These are phyloP conservation scores for Formica exsecta DNA, from an alignment of 1,140 invertebrate genomes.

Conservation along the genomic window DNA sequence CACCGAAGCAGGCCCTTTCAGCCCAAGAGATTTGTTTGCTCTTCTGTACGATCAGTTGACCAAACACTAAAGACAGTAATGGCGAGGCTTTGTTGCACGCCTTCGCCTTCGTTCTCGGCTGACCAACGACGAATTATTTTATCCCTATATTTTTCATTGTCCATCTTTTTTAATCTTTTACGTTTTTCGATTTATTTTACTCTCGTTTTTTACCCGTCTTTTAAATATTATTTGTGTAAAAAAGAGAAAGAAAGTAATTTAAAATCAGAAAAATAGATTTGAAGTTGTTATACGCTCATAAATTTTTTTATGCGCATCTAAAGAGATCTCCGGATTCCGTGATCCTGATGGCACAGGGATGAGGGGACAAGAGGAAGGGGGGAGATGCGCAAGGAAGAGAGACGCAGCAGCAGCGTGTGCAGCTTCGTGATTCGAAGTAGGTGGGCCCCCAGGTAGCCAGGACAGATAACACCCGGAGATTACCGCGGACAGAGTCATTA, in stretches of 20 bases:
- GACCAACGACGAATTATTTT: conserved; percentile 4
- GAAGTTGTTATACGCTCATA: neutral
- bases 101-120: neutral
- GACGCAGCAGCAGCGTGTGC: conserved; percentile 73
- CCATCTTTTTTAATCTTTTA: neutral
- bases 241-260: neutral
- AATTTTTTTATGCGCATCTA: conserved; percentile 34
- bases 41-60: conserved; percentile 73
- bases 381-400: conserved; percentile 69
- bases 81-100: neutral
- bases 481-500: conserved; percentile 87
- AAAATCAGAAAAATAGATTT: neutral
- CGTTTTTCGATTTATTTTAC: neutral
- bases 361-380: no score
- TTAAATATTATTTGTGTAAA: neutral
- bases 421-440: conserved; percentile 86
- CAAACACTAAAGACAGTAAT: conserved; percentile 61
- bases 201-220: neutral
- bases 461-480: conserved; percentile 86
- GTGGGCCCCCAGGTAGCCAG: conserved; percentile 86
- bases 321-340: conserved; percentile 49
- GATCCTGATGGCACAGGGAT: conserved; percentile 39
- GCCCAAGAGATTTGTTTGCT: conserved; percentile 69
- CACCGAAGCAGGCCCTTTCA: conserved; percentile 59
- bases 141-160: neutral